A percentile compares a stretch with the other conserved stretches of the same genome.
Evolutionary conservation across 2,797 vertebrate genomes (phyloP).

Genomic region (Hydrocynus forskahlii): DNA sequence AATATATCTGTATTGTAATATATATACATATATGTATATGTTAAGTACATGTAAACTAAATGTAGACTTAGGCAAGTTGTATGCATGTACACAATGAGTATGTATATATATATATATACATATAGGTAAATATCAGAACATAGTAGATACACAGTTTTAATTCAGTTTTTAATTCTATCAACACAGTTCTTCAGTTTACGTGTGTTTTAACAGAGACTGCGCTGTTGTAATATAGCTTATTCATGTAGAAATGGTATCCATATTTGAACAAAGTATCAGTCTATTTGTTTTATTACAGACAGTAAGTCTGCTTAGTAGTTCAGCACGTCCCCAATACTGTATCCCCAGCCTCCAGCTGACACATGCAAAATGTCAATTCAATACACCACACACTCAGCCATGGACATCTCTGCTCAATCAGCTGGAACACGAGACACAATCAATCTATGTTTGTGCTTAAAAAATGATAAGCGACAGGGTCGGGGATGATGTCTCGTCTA

Average conservation of each 20-base stretch:
- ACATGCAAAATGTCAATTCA: slow-evolving; percentile 51
- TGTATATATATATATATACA: no score
- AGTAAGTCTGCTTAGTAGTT: slow-evolving; percentile 1
- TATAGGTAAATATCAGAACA: no score
- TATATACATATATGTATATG: no score
- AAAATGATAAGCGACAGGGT: slow-evolving; percentile 25
- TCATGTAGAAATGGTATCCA: background rate
- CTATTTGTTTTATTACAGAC: background rate
- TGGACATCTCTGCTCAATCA: slow-evolving; percentile 61
- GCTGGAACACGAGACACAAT: slow-evolving; percentile 51
- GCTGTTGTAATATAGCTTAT: background rate
- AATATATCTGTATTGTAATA: no score
- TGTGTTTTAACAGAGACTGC: background rate
- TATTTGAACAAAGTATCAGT: background rate
- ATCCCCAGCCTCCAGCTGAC: slow-evolving; percentile 36
- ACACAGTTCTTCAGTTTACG: background rate
- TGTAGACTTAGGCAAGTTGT: no score
- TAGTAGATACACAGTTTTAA: no score
- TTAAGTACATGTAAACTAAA: no score
- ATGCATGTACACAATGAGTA: no score
- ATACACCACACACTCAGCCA: slow-evolving; percentile 44
- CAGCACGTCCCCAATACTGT: slow-evolving; percentile 26
- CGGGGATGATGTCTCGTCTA: slow-evolving; percentile 10
- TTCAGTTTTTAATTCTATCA: no score
- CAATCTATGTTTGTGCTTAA: slow-evolving; percentile 43